Percentiles rank a stretch among this genome's conserved stretches.
Evolutionary conservation across 2,113 vertebrate species (phyloP).

Genomic region (Gambusia affinis): DNA sequence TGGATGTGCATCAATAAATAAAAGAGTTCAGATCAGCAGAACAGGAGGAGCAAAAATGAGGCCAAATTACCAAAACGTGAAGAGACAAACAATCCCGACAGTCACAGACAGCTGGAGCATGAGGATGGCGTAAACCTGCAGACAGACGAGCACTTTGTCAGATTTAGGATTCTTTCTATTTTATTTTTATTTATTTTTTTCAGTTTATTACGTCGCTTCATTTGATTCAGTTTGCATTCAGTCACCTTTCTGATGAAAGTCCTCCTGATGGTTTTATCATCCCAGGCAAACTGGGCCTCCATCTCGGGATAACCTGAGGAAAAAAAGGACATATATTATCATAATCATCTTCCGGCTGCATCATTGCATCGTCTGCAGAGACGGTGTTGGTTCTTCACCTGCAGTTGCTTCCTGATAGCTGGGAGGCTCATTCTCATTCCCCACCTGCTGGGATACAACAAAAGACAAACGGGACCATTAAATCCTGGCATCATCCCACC

Average conservation of each 20-base stretch:
- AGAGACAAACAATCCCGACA: constrained; percentile 85
- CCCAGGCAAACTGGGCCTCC: constrained; percentile 89
- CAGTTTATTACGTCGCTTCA: not conserved
- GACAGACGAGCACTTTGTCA: constrained; percentile 11
- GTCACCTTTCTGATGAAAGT: constrained; percentile 94
- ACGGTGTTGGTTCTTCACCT: constrained; percentile 65
- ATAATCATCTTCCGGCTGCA: not conserved
- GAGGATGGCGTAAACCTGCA: constrained; percentile 92
- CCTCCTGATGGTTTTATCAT: constrained; percentile 85
- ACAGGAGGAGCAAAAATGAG: not conserved
- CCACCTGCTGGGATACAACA: constrained; percentile 78
- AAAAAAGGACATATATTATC: not conserved
- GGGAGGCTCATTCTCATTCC: constrained; percentile 75
- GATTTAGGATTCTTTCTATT: not conserved
- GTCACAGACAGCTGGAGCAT: constrained; percentile 89
- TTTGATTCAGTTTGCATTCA: not conserved
- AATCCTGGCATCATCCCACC: not conserved
- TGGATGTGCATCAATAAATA: not conserved
- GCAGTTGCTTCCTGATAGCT: constrained; percentile 87
- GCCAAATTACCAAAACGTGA: constrained; percentile 90
- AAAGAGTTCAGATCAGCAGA: not conserved
- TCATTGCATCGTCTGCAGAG: not conserved
- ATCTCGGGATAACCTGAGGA: constrained; percentile 79
- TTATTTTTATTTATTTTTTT: not conserved
- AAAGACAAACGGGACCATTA: not conserved